phyloP scores from a whole-genome alignment of 2,888 invertebrate genomes.

The Candidula unifasciata region DNA sequence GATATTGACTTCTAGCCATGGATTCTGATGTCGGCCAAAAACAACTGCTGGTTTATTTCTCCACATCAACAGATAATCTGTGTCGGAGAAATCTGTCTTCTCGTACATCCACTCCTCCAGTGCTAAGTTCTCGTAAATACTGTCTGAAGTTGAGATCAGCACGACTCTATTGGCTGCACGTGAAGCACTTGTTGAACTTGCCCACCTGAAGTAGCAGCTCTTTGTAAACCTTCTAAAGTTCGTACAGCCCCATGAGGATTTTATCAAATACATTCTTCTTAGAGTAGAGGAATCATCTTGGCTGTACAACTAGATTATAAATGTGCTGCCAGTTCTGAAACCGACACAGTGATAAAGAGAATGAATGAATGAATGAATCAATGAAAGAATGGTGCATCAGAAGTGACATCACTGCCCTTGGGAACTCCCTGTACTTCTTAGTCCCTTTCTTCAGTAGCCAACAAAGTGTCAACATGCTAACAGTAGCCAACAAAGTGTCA shows the following conservation, averaged over 20 bases:
- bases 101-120: conserved; percentile 97
- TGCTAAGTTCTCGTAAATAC: conserved; percentile 95
- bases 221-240: not conserved
- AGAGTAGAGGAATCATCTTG: too few relatives aligned
- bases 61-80: conserved; percentile 91
- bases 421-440: too few relatives aligned
- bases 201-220: not conserved
- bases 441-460: too few relatives aligned
- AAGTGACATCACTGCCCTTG: too few relatives aligned
- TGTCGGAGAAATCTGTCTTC: conserved; percentile 88
- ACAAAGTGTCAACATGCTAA: too few relatives aligned
- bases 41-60: conserved; percentile 95
- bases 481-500: too few relatives aligned
- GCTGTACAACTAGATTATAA: too few relatives aligned
- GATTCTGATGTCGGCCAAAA: conserved; percentile 97
- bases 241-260: not conserved
- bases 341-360: too few relatives aligned
- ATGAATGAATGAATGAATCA: too few relatives aligned
- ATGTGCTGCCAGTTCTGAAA: too few relatives aligned
- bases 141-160: conserved; percentile 88
- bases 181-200: not conserved
- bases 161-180: conserved; percentile 49
- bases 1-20: conserved; percentile 93
- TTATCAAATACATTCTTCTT: not conserved
- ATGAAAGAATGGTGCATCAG: too few relatives aligned